Base-by-base conservation (phyloP, 2,797 vertebrate genomes). In the Brotogeris chrysoptera region DNA sequence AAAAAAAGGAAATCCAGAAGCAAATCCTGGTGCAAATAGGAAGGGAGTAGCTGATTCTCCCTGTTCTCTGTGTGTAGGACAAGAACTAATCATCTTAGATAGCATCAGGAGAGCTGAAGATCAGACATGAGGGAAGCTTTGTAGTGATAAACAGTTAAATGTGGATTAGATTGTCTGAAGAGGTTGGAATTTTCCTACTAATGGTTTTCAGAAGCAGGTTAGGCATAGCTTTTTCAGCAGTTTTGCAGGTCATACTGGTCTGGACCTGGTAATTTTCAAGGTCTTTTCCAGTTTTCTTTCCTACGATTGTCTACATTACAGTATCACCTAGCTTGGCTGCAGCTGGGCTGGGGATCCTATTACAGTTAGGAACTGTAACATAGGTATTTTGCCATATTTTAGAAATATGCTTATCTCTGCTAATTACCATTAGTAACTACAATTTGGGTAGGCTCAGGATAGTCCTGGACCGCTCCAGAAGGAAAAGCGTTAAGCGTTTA, bases 71-170 rank as follows among this genome's bases (percentile, higher is more conserved):
- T 79, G 60, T 59, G 59, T 60, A 66, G 63, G 32, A 71, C 38
- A 65, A 88, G 70, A 80, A 38, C 53, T 84, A 79, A 92, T 95
- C 64, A 86, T 30, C 50, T 82, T 44, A 96, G 82, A 95, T 94
- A 93, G 17, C 70, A 96, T 94, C 93, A 92, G 77, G 30, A 81
- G 83, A 86, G 36, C 43, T 84, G 74, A 93, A 86, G 80, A 90
- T 88, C 83, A 95, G 83, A 86, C 47, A 12, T 55, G 21, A 65
- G 43, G 36, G 50, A 79, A 82, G 86, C 90, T 96, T 95, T 95
- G 88, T 90, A 95, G 92, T 92, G 92, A 63, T 94, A 95, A 95
- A 70, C 39, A 90, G 77, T 46, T 81, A 76, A 83, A 83, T 65
- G 90, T 80, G 49, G 61, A 93, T 93, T 93, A 81, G 83, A 64